Percentiles rank a stretch among this genome's conserved stretches.
Evolutionary conservation across 2,797 vertebrate genomes (phyloP).

Genomic region (Macropodus opercularis): DNA sequence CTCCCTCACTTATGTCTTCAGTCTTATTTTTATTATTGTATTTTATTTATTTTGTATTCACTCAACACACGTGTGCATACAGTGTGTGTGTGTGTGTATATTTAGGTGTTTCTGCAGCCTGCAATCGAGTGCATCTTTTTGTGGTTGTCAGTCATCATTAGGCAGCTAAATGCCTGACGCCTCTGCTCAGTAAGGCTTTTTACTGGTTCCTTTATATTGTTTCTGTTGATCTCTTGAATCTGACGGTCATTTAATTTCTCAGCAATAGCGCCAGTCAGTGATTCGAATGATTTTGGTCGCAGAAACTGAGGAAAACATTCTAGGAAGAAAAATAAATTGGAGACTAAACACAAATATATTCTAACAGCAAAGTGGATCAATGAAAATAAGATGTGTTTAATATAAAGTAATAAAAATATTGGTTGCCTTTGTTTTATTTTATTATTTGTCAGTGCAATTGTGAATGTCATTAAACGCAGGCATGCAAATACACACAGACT

Average conservation of each 20-base stretch:
- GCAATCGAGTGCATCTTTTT: constrained; percentile 22
- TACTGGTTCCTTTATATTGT: constrained; percentile 16
- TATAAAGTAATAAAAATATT: neutral
- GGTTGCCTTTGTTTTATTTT: neutral
- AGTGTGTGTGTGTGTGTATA: constrained; percentile 8
- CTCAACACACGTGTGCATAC: constrained; percentile 37
- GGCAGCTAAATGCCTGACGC: constrained; percentile 15
- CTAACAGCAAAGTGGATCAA: neutral
- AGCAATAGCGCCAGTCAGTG: neutral
- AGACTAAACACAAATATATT: neutral
- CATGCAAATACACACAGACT: neutral
- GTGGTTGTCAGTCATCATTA: constrained; percentile 48
- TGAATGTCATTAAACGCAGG: neutral
- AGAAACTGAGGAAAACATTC: constrained; percentile 7
- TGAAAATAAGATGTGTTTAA: neutral
- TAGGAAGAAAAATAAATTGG: neutral
- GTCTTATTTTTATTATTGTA: constrained; percentile 21
- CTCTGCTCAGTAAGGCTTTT: constrained; percentile 20
- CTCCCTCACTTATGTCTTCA: constrained; percentile 11
- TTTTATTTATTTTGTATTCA: constrained; percentile 38
- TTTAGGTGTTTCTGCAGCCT: constrained; percentile 8
- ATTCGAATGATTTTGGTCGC: neutral
- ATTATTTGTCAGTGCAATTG: neutral
- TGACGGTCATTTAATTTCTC: constrained; percentile 14
- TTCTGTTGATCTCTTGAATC: constrained; percentile 9